These are phyloP conservation scores for Anoplolepis gracilipes DNA, from an alignment of 1,140 invertebrate species.

Conservation along the genomic window DNA sequence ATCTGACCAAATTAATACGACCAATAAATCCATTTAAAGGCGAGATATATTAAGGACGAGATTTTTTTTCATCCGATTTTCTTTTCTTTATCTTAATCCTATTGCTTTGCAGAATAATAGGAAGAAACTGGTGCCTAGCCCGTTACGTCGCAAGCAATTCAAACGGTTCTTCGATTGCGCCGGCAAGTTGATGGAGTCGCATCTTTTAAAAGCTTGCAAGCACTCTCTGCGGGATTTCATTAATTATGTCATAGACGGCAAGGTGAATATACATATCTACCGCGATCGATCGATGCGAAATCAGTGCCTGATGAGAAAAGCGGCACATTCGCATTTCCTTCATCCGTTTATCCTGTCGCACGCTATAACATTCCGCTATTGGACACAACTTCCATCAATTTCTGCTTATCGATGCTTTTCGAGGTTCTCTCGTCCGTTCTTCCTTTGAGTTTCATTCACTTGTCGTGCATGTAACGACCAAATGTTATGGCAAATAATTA, in stretches of 20 bases:
- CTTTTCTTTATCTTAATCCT: not conserved
- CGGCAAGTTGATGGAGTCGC: conserved; percentile 94
- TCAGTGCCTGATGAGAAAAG: conserved; percentile 27
- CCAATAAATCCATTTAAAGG: not conserved
- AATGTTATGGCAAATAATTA: not conserved
- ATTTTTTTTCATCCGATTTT: not conserved
- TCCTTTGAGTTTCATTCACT: not conserved
- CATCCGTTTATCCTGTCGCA: conserved; percentile 1
- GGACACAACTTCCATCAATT: conserved; percentile 33
- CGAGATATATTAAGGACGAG: not conserved
- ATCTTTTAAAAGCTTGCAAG: conserved; percentile 92
- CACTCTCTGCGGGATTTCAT: conserved; percentile 92
- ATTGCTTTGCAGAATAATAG: conserved; percentile 88
- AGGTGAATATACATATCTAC: conserved; percentile 37
- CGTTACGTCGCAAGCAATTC: conserved; percentile 89
- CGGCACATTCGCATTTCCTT: conserved; percentile 21
- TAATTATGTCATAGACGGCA: conserved; percentile 88
- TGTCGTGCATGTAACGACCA: not conserved
- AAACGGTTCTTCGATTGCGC: conserved; percentile 94
- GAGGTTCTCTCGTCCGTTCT: not conserved
- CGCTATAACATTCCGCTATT: conserved; percentile 19
- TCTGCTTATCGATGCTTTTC: conserved; percentile 9
- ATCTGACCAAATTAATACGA: too few relatives aligned
- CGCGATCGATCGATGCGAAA: conserved; percentile 14
- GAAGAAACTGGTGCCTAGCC: conserved; percentile 91